Conservation (phyloP, 2,797 vertebrate species). For the Agapornis canus region DNA sequence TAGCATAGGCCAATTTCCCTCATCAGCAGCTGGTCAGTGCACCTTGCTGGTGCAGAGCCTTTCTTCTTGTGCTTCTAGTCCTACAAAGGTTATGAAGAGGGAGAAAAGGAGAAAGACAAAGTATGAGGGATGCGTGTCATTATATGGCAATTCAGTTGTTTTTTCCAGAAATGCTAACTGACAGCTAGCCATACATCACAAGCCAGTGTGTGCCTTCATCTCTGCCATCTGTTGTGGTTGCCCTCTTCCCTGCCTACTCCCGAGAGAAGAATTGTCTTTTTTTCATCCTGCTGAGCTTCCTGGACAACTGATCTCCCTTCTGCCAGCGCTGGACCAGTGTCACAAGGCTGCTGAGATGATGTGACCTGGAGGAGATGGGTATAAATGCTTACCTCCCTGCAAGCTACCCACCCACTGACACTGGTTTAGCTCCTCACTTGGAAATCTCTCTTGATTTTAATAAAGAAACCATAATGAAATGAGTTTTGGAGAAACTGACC, state of each 20-base stretch:
- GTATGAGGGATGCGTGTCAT: not conserved
- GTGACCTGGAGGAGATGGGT: not conserved
- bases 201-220: not conserved
- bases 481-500: not conserved
- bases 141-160: rapidly evolving
- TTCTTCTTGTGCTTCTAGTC: not conserved
- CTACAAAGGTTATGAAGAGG: not conserved
- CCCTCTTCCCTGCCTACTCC: not conserved
- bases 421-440: not conserved
- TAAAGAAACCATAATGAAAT: not conserved
- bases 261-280: not conserved
- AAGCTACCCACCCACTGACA: not conserved
- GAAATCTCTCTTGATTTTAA: not conserved
- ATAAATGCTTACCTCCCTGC: not conserved
- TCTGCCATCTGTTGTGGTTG: not conserved
- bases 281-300: not conserved
- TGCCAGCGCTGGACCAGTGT: not conserved
- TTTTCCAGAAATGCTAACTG: not conserved
- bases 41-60: not conserved
- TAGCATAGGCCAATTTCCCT: not conserved
- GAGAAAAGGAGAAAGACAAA: not conserved
- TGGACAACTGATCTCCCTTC: rapidly evolving
- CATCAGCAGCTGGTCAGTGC: rapidly evolving
- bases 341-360: not conserved
- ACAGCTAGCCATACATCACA: not conserved